Percentiles rank a stretch among this genome's conserved stretches.
phyloP scores from a whole-genome alignment of 2,113 vertebrate species.

The Arenaria interpres region DNA sequence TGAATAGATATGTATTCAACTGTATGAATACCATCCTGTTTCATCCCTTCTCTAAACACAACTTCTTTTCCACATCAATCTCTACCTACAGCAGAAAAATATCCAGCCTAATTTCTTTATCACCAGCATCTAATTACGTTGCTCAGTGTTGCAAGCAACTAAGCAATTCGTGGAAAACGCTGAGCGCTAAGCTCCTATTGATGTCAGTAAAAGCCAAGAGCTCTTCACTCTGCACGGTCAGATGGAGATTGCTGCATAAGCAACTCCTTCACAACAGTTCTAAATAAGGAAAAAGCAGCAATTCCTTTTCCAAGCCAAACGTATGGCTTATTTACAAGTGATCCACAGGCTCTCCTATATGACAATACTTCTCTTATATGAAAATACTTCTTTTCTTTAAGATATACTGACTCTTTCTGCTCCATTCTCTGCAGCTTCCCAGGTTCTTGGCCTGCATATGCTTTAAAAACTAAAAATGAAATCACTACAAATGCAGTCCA shows the following conservation, averaged over 20 bases:
- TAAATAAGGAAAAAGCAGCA: slow-evolving; percentile 31
- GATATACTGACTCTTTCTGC: not conserved
- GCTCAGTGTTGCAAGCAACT: not conserved
- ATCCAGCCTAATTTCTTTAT: not conserved
- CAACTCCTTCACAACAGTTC: not conserved
- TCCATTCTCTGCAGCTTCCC: not conserved
- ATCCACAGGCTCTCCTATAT: not conserved
- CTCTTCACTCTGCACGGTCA: not conserved
- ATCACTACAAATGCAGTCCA: not conserved
- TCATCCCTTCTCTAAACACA: not conserved
- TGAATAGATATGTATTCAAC: not conserved
- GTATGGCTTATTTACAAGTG: slow-evolving; percentile 16
- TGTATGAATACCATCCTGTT: not conserved
- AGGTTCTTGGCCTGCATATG: not conserved
- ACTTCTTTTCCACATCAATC: not conserved
- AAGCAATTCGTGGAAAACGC: not conserved
- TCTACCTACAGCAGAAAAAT: not conserved
- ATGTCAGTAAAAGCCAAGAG: not conserved
- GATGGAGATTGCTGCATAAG: not conserved
- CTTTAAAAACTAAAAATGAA: not conserved
- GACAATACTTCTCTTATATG: not conserved
- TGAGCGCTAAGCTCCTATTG: not conserved
- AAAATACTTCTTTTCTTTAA: not conserved
- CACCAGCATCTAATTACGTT: not conserved
- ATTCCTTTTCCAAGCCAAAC: not conserved